Conservation (phyloP, 2,113 vertebrate genomes). For the pig (Sus scrofa) region T2T-Sscrofa CM000813.6:72469501-72470000, state of each 20-base stretch:
- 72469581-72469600: not conserved
- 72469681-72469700: not conserved
- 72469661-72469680: not conserved
- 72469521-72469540: not conserved
- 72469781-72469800: constrained; percentile 57
- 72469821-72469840: constrained; percentile 25
- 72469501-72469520: not conserved
- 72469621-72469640: not conserved
- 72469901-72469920: not conserved
- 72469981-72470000: constrained; percentile 40
- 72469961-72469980: not conserved
- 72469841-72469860: constrained; percentile 18
- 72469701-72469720: not conserved
- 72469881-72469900: constrained; percentile 31
- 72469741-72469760: not conserved
- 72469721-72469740: not conserved
- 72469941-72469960: not conserved
- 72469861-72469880: constrained; percentile 7
- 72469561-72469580: not conserved
- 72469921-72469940: constrained; percentile 18
- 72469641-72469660: not conserved
- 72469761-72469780: constrained; percentile 3
- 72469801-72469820: constrained; percentile 38
- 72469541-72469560: not conserved
- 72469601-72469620: not conserved